Evolutionary conservation across 2,888 invertebrate genomes (phyloP).

Genomic region (Perdita meconis): DNA sequence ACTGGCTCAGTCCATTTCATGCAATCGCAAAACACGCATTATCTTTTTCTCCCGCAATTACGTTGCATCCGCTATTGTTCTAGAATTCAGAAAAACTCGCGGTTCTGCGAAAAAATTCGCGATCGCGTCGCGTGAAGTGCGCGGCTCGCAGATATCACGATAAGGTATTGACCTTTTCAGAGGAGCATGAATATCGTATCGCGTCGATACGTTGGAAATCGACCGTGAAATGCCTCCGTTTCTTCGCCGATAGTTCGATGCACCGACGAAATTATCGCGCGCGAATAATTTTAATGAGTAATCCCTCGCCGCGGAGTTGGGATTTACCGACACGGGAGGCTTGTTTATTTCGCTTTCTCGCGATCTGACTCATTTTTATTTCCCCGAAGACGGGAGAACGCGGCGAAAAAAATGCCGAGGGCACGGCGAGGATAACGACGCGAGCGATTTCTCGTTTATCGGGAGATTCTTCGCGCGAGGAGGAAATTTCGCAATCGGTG

Average conservation of each 20-base stretch:
- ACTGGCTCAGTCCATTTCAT: conserved; percentile 33
- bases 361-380: too few relatives aligned
- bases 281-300: not conserved
- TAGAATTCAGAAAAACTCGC: not conserved
- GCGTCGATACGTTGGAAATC: not conserved
- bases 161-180: conserved; percentile 36
- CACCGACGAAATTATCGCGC: not conserved
- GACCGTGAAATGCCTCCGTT: not conserved
- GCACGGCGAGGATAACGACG: too few relatives aligned
- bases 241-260: not conserved
- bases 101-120: too few relatives aligned
- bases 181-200: conserved; percentile 6
- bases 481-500: too few relatives aligned
- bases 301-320: too few relatives aligned
- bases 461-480: too few relatives aligned
- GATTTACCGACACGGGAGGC: too few relatives aligned
- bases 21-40: conserved; percentile 39
- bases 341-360: too few relatives aligned
- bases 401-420: too few relatives aligned
- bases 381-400: too few relatives aligned
- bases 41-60: conserved; percentile 46
- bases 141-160: conserved; percentile 31
- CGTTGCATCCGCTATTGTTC: conserved; percentile 37
- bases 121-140: conserved; percentile 23
- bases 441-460: too few relatives aligned